A percentile compares a stretch with the other conserved stretches of the same genome.
Conservation (phyloP, 2,797 vertebrate genomes). For the Ptychadena robeensis region DNA sequence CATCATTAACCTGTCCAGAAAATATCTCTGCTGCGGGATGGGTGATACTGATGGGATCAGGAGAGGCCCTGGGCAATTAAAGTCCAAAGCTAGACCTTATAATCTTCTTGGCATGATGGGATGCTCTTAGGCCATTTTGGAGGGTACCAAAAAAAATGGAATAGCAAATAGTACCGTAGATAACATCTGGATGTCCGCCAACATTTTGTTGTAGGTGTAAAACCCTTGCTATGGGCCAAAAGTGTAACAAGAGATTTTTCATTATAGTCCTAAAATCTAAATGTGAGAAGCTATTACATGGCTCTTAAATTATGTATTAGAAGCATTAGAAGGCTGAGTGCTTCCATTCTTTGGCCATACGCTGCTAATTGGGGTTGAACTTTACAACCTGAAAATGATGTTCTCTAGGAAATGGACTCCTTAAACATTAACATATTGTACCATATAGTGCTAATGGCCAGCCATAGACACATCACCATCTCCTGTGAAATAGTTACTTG, state of each 20-base stretch:
- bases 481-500: not conserved
- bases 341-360: conserved; percentile 56
- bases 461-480: conserved; percentile 17
- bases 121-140: conserved; percentile 14
- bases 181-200: conserved; percentile 30
- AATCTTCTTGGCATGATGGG: conserved; percentile 10
- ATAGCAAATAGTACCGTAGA: conserved; percentile 1
- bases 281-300: conserved; percentile 61
- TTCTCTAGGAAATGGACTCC: conserved; percentile 46
- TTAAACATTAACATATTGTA: conserved; percentile 44
- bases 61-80: conserved; percentile 52
- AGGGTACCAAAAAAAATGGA: conserved; percentile 6
- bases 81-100: not conserved
- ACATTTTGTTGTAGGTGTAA: conserved; percentile 33
- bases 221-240: conserved; percentile 24
- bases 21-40: conserved; percentile 16
- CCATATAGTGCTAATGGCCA: conserved; percentile 30
- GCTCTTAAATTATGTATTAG: conserved; percentile 59
- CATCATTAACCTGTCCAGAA: conserved; percentile 53
- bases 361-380: conserved; percentile 59
- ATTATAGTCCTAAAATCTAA: conserved; percentile 57
- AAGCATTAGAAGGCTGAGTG: conserved; percentile 59
- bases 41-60: conserved; percentile 22
- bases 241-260: conserved; percentile 44
- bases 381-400: conserved; percentile 54